Percentiles rank a stretch among this genome's conserved stretches.
phyloP scores from a whole-genome alignment of 2,797 vertebrate species.

The Nyctibius grandis region DNA sequence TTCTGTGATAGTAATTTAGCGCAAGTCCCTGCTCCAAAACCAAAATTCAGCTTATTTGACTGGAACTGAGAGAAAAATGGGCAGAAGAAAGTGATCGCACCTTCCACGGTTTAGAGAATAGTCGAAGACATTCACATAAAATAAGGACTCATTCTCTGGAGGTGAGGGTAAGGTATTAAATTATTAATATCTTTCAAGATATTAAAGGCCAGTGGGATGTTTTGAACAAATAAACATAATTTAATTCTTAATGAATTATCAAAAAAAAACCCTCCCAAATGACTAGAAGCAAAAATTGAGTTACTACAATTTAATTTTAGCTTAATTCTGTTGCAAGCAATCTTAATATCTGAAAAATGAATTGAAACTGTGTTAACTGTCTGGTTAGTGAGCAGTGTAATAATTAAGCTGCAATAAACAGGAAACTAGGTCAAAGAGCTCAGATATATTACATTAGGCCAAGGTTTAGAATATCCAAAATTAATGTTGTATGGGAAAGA shows the following conservation, averaged over 20 bases:
- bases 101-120: background rate
- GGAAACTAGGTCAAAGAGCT: background rate
- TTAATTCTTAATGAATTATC: conserved; percentile 15
- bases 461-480: background rate
- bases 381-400: background rate
- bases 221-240: conserved; percentile 49
- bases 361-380: background rate
- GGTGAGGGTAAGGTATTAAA: background rate
- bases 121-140: background rate
- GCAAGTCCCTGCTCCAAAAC: background rate
- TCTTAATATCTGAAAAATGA: conserved; percentile 5
- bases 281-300: background rate
- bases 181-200: conserved; percentile 10
- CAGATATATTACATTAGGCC: background rate
- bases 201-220: conserved; percentile 12
- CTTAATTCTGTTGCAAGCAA: background rate
- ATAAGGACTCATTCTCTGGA: background rate
- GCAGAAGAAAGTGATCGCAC: background rate
- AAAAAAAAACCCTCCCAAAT: background rate
- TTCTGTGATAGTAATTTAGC: background rate
- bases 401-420: background rate
- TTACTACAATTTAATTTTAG: conserved; percentile 28
- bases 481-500: background rate
- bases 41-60: background rate
- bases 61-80: background rate